Conservation (phyloP, 2,113 vertebrate species). For the Corythoichthys haematopterus region DNA sequence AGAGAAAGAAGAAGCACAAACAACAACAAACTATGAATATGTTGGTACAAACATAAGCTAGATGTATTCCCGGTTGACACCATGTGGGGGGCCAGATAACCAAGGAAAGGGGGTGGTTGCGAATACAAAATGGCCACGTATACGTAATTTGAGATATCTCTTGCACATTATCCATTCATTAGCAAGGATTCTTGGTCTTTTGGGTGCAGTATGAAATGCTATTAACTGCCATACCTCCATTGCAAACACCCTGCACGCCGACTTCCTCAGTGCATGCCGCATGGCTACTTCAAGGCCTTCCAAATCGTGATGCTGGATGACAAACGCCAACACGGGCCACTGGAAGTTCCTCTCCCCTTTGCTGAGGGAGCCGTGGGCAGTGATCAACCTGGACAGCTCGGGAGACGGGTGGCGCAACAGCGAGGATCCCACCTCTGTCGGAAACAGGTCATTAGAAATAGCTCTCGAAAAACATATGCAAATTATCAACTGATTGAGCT, state of each 20-base stretch:
- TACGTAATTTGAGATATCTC: no score
- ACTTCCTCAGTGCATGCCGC: constrained; percentile 95
- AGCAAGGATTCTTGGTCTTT: no score
- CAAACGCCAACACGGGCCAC: constrained; percentile 97
- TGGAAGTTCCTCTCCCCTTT: constrained; percentile 98
- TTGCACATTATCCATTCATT: no score
- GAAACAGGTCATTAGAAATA: not conserved
- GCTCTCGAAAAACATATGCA: not conserved
- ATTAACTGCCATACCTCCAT: constrained; percentile 82
- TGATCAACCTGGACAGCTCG: constrained; percentile 95
- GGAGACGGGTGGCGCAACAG: constrained; percentile 95
- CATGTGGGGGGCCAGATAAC: no score
- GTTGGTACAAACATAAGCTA: no score
- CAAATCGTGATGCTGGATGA: constrained; percentile 97
- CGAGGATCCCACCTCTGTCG: constrained; percentile 92
- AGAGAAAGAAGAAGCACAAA: no score
- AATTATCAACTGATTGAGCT: not conserved
- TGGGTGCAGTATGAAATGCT: no score
- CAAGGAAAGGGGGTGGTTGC: no score
- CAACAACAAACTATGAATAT: no score
- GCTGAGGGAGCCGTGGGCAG: constrained; percentile 94
- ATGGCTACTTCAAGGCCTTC: constrained; percentile 98
- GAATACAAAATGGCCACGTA: no score
- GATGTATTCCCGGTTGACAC: no score
- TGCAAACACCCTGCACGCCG: constrained; percentile 95